Evolutionary conservation across 35 echinoderm and acorn worm species (phyloP), one percentile per base, ranked within the genome.

Genomic region (Hemicentrotus pulcherrimus): DNA sequence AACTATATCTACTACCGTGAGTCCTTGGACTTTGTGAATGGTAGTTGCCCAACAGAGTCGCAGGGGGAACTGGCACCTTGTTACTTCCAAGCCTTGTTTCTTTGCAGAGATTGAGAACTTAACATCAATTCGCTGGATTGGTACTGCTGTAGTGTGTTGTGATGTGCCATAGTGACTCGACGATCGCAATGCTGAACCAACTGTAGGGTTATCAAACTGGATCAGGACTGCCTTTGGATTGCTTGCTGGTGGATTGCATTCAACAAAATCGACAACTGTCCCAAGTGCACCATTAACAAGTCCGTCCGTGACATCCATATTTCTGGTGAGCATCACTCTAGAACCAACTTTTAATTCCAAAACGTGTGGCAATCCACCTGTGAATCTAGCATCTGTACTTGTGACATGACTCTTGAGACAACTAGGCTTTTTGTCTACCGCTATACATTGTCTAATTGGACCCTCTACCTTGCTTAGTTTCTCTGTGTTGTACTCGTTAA

Each of bases 121-220:
- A 28, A 13, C 32, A 92, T 92, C 32, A 91, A 31, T 93, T 32
- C 31, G 48, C 28, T 45, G 46, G 16, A 48, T 33, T 28, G 61
- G 28, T 71, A 52, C 89, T 71, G 48, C 22, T 78, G 31, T 55
- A 92, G 11, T 46, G 12, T 46, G 46, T 19, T 61, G 32, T 93
- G 24, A 71, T n/a, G 28, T 33, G 16, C 30, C 9, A 48, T 41
- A 18, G 11, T n/a, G 1, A 35, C 6, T 47, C 32, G 48, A 65
- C 71, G 47, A 50, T 28, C 91, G 47, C n/a, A 41, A 46, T 35
- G 28, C 47, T 92, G 91, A 87, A 47, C 96, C 95, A 94, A 94
- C 59, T 46, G 46, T 95, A 5, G 46, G 47, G 48, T 96, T 94
- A 32, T 96, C 91, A 94, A 97, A 96, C 30, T 47, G n/a, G 14